phyloP scores from a whole-genome alignment of 2,113 vertebrate species.

The Corvus hawaiiensis region DNA sequence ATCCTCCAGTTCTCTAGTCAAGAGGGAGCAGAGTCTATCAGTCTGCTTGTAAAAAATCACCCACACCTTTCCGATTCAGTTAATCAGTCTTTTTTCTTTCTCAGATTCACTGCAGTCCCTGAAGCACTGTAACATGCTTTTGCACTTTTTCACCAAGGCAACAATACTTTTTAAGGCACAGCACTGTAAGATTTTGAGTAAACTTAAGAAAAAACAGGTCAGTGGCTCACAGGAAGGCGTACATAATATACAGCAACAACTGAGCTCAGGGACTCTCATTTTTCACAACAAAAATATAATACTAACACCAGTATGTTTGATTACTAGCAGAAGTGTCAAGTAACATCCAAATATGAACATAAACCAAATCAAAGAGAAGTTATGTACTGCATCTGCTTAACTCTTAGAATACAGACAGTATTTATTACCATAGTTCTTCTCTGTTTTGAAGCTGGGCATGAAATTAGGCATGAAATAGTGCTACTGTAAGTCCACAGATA shows the following conservation, averaged over 20 bases:
- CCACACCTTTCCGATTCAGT: slow-evolving; percentile 27
- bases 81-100: neutral
- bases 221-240: neutral
- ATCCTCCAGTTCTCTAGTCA: neutral
- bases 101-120: neutral
- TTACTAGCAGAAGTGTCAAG: neutral
- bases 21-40: neutral
- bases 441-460: neutral
- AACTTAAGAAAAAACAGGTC: slow-evolving; percentile 27
- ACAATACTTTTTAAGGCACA: neutral
- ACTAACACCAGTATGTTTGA: neutral
- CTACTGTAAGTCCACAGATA: neutral
- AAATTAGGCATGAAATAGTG: slow-evolving; percentile 15
- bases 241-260: neutral
- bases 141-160: slow-evolving; percentile 56
- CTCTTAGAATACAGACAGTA: neutral
- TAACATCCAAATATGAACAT: neutral
- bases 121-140: slow-evolving; percentile 29
- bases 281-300: neutral
- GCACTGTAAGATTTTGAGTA: neutral
- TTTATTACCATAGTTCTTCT: neutral
- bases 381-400: neutral
- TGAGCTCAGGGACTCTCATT: neutral
- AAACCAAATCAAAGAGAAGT: neutral
- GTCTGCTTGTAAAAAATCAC: neutral